phyloP scores from a whole-genome alignment of 2,113 vertebrate genomes.

The Ranitomeya variabilis region DNA sequence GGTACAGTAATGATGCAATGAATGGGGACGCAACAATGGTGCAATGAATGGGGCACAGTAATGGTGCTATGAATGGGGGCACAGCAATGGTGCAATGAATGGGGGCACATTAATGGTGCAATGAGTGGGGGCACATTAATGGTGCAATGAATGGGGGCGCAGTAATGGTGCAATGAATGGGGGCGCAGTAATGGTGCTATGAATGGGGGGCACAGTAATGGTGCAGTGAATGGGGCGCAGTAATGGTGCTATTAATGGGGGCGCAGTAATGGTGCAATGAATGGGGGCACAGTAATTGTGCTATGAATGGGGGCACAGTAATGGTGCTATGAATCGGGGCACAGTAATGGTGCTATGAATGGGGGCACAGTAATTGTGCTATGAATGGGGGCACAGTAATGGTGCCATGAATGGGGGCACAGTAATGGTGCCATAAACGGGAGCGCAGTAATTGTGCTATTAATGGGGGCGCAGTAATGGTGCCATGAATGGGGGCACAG shows the following conservation, averaged over 20 bases:
- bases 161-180: background rate
- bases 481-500: background rate
- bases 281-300: background rate
- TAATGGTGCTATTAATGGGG: no score
- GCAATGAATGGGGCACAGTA: no score
- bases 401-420: background rate
- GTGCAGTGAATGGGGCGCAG: background rate
- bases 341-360: background rate
- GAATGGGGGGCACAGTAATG: background rate
- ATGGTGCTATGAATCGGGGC: background rate
- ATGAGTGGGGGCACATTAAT: no score
- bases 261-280: no score
- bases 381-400: no score
- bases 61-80: no score
- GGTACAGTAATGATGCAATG: no score
- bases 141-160: no score
- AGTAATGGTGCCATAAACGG: background rate
- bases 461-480: background rate
- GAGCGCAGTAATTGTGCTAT: background rate
- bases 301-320: background rate
- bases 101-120: no score
- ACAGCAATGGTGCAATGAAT: no score
- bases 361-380: background rate
- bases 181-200: background rate
- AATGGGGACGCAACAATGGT: no score